These are phyloP conservation scores for Melanchra persicariae DNA, from an alignment of 2,888 invertebrate genomes.

Conservation along the genomic window DNA sequence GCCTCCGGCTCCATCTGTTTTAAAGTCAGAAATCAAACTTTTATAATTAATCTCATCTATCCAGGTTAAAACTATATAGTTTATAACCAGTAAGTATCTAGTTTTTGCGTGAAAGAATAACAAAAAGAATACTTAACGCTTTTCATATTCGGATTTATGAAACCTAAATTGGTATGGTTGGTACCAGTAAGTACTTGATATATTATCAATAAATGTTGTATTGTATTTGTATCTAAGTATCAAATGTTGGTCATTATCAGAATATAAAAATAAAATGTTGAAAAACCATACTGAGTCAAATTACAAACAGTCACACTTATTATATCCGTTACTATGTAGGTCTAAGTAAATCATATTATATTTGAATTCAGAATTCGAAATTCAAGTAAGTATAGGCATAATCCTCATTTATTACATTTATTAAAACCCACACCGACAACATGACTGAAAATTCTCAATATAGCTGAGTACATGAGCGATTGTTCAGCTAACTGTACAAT, in stretches of 20 bases:
- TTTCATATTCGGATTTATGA: background rate
- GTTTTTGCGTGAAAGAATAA: too few species aligned
- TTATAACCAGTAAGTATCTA: too few species aligned
- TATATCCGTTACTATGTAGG: conserved; percentile 1
- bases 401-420: too few species aligned
- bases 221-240: background rate
- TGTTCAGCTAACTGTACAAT: too few species aligned
- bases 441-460: too few species aligned
- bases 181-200: background rate
- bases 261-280: conserved; percentile 19
- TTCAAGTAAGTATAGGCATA: background rate
- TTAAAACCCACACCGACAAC: too few species aligned
- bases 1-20: background rate
- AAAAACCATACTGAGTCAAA: conserved; percentile 20
- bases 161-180: background rate
- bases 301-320: conserved; percentile 4
- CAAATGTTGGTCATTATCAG: conserved; percentile 5
- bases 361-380: background rate
- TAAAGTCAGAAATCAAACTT: too few species aligned
- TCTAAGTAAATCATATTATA: conserved; percentile 3
- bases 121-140: too few species aligned
- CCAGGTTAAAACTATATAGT: too few species aligned
- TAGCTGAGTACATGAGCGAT: too few species aligned
- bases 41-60: too few species aligned
- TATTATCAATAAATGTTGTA: background rate